Conservation (phyloP, 1,140 invertebrate genomes). For the Dendroctonus valens region DNA sequence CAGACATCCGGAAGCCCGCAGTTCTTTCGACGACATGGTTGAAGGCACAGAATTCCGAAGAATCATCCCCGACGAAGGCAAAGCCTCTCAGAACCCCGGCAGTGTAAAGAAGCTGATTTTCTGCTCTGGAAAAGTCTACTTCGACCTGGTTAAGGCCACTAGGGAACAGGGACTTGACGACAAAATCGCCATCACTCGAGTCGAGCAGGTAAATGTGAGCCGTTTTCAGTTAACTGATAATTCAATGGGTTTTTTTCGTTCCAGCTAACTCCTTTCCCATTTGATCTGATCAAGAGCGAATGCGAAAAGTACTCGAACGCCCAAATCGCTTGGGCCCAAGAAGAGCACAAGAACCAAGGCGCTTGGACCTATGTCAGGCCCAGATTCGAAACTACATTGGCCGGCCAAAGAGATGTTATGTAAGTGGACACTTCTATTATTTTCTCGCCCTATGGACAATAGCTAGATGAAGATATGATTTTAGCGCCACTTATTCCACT, state of each 20-base stretch:
- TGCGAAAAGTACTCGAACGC: conserved; percentile 91
- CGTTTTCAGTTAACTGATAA: conserved; percentile 1
- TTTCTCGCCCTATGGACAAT: neutral
- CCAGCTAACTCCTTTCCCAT: conserved; percentile 96
- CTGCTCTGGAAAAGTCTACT: conserved; percentile 95
- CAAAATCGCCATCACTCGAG: conserved; percentile 79
- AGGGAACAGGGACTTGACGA: conserved; percentile 73
- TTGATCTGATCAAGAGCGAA: conserved; percentile 90
- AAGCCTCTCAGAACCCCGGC: conserved; percentile 65
- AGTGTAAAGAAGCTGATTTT: conserved; percentile 86
- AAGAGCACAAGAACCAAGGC: conserved; percentile 99
- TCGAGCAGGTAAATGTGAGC: conserved; percentile 75
- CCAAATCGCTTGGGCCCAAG: conserved; percentile 89
- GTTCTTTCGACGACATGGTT: conserved; percentile 91
- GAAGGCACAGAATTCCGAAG: conserved; percentile 58
- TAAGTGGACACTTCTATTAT: conserved; percentile 51
- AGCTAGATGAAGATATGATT: conserved; percentile 33
- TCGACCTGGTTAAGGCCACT: conserved; percentile 88
- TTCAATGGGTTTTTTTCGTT: conserved; percentile 12
- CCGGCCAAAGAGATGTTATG: conserved; percentile 64
- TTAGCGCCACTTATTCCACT: conserved; percentile 3
- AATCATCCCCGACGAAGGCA: conserved; percentile 78
- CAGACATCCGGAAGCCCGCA: conserved; percentile 91
- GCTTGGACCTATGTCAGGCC: conserved; percentile 95
- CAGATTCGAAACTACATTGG: conserved; percentile 80